A percentile compares a stretch with the other conserved stretches of the same genome.
Evolutionary conservation across 2,888 invertebrate species (phyloP).

Genomic region (Noctuana brunneofusca): DNA sequence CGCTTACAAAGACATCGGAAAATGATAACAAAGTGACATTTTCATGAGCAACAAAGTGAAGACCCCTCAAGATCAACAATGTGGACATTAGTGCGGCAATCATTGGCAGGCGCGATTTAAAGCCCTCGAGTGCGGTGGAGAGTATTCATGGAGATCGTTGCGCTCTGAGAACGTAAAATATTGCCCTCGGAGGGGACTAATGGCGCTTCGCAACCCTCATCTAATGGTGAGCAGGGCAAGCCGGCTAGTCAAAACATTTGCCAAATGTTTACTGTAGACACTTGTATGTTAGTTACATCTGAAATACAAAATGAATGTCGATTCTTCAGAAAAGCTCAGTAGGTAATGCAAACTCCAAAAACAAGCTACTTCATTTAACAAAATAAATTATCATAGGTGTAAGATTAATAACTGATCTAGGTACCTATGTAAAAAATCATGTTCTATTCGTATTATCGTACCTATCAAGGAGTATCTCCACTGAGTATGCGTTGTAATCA

Average conservation of each 20-base stretch:
- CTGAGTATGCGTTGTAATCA: too few relatives aligned
- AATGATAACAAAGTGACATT: slow-evolving; percentile 31
- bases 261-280: slow-evolving; percentile 21
- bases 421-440: too few relatives aligned
- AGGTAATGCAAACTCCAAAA: too few relatives aligned
- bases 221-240: slow-evolving; percentile 46
- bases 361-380: too few relatives aligned
- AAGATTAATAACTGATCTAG: too few relatives aligned
- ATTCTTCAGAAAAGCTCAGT: too few relatives aligned
- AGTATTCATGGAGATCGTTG: slow-evolving; percentile 55
- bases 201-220: slow-evolving; percentile 57
- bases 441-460: too few relatives aligned
- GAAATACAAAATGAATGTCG: too few relatives aligned
- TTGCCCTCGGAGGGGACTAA: slow-evolving; percentile 61
- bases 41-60: slow-evolving; percentile 35
- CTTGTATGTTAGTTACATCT: neutral
- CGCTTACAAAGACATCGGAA: neutral
- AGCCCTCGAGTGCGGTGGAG: slow-evolving; percentile 46
- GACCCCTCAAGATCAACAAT: slow-evolving; percentile 48
- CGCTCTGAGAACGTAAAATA: slow-evolving; percentile 61
- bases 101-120: slow-evolving; percentile 54
- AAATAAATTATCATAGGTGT: too few relatives aligned
- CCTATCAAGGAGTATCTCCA: too few relatives aligned
- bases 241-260: slow-evolving; percentile 30
- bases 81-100: slow-evolving; percentile 51